Evolutionary conservation across 2,113 vertebrate genomes (phyloP).

Genomic region (Casuarius casuarius): DNA sequence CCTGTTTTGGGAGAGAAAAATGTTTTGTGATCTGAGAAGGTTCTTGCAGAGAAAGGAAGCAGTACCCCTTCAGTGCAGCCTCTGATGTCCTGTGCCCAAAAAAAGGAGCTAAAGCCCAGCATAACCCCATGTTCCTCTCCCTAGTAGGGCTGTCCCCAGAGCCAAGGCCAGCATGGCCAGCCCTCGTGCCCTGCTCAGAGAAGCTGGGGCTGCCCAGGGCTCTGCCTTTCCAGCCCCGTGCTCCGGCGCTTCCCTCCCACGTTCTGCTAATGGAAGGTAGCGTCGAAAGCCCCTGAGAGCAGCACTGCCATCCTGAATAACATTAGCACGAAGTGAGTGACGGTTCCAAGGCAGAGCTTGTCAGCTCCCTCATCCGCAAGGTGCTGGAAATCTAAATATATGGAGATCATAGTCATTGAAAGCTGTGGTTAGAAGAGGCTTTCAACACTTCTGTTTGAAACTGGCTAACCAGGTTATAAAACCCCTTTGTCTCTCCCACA

Average conservation of each 20-base stretch:
- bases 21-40: neutral
- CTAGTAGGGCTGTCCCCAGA: too few species aligned
- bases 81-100: too few species aligned
- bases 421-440: neutral
- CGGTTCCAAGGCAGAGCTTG: neutral
- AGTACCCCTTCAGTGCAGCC: accelerated
- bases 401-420: neutral
- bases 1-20: neutral
- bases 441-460: neutral
- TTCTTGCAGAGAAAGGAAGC: neutral
- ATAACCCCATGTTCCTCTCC: neutral
- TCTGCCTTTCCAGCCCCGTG: too few species aligned
- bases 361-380: neutral
- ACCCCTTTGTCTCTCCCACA: neutral
- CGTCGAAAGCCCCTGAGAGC: accelerated
- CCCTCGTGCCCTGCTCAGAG: neutral
- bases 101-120: neutral
- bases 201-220: too few species aligned
- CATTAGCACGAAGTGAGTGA: neutral
- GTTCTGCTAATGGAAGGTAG: neutral
- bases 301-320: neutral
- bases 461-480: neutral
- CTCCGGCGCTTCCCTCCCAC: accelerated
- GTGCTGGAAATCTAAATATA: neutral
- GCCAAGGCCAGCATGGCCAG: too few species aligned